Conservation (phyloP, 2,113 vertebrate species). For the Morone saxatilis region DNA sequence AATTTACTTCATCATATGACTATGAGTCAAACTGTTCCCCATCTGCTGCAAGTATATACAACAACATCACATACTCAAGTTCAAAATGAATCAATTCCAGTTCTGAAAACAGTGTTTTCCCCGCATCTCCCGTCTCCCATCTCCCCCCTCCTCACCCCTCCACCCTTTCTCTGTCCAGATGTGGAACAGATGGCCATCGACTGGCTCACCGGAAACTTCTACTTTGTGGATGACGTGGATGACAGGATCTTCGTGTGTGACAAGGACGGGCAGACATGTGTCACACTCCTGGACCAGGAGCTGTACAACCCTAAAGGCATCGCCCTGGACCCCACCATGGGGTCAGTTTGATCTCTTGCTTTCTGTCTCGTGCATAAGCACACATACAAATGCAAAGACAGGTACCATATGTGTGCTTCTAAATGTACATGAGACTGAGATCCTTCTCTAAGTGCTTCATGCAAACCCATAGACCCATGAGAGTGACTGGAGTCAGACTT, state of each 20-base stretch:
- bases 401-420: background rate
- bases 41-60: constrained; percentile 39
- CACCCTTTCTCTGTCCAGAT: constrained; percentile 81
- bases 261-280: constrained; percentile 93
- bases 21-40: constrained; percentile 40
- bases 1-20: constrained; percentile 40
- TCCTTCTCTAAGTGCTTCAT: background rate
- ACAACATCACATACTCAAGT: constrained; percentile 21
- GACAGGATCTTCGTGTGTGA: constrained; percentile 98
- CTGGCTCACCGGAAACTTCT: constrained; percentile 99
- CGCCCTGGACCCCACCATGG: constrained; percentile 95
- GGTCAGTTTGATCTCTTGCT: constrained; percentile 83
- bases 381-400: background rate
- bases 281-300: constrained; percentile 95
- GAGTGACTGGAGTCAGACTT: background rate
- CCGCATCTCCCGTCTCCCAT: constrained; percentile 12
- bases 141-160: background rate
- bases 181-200: constrained; percentile 99
- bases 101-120: constrained; percentile 19
- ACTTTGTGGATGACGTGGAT: constrained; percentile 98
- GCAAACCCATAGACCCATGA: background rate
- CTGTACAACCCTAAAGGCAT: constrained; percentile 99
- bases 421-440: background rate
- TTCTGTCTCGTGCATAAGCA: background rate
- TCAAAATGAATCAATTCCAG: background rate